Evolutionary conservation across 2,797 vertebrate genomes (phyloP).

Genomic region (Gallinago nigripennis): DNA sequence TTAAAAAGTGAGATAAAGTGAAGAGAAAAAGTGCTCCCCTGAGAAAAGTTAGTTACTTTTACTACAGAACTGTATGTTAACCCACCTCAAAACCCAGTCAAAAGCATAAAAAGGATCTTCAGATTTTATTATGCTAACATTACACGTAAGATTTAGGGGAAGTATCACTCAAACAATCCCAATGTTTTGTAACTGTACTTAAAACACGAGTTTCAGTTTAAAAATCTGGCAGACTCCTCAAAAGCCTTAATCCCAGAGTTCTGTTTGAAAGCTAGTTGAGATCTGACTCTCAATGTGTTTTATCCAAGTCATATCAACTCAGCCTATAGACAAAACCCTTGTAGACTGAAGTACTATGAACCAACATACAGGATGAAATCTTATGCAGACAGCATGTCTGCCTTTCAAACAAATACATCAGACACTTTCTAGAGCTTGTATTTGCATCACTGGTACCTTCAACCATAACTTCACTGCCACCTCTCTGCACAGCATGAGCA

Average conservation of each 20-base stretch:
- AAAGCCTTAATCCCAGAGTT: background rate
- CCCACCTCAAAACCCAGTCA: background rate
- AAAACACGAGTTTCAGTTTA: background rate
- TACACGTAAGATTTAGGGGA: background rate
- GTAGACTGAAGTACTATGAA: background rate
- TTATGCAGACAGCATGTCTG: background rate
- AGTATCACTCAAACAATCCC: background rate
- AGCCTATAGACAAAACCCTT: background rate
- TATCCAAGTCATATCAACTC: background rate
- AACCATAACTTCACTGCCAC: background rate
- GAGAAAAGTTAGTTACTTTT: background rate
- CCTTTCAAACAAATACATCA: background rate
- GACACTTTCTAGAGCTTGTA: background rate
- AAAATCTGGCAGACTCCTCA: background rate
- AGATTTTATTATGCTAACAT: background rate
- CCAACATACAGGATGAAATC: background rate
- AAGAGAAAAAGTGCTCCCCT: background rate
- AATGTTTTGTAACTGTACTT: background rate
- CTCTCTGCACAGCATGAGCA: background rate
- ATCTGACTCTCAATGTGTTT: background rate
- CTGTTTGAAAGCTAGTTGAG: background rate
- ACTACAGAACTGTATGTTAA: background rate
- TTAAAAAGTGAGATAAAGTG: background rate
- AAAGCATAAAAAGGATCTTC: background rate
- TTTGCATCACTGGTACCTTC: background rate